Conservation (phyloP, 2,113 vertebrate genomes). For the Egretta garzetta region DNA sequence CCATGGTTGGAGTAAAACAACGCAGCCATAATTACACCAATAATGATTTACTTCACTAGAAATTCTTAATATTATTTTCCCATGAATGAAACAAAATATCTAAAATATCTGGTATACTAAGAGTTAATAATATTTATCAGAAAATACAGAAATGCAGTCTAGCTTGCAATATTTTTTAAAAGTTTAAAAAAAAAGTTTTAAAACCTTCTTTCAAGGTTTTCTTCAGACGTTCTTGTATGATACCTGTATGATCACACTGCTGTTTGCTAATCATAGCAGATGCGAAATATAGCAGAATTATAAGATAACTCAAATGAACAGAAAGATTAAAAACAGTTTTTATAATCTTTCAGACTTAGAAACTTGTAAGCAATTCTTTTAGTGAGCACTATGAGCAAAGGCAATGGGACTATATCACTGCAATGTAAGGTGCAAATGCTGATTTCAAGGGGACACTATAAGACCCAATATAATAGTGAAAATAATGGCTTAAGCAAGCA, state of each 20-base stretch:
- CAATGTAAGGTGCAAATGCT: neutral
- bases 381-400: neutral
- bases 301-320: neutral
- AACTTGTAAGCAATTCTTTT: neutral
- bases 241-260: neutral
- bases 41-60: neutral
- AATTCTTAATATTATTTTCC: neutral
- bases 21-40: neutral
- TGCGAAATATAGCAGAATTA: neutral
- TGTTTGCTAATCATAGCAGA: neutral
- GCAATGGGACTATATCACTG: neutral
- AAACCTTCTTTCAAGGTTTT: neutral
- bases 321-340: accelerated
- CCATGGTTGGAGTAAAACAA: neutral
- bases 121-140: neutral
- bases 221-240: neutral
- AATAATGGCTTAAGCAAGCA: neutral
- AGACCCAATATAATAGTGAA: neutral
- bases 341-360: neutral
- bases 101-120: neutral
- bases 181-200: neutral
- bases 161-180: neutral
- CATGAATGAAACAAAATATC: neutral
- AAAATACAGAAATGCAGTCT: neutral
- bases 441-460: neutral